Evolutionary conservation across 2,888 invertebrate genomes (phyloP), one percentile per base, ranked within the genome.

Genomic region (Eumacrocentrus americanus): DNA sequence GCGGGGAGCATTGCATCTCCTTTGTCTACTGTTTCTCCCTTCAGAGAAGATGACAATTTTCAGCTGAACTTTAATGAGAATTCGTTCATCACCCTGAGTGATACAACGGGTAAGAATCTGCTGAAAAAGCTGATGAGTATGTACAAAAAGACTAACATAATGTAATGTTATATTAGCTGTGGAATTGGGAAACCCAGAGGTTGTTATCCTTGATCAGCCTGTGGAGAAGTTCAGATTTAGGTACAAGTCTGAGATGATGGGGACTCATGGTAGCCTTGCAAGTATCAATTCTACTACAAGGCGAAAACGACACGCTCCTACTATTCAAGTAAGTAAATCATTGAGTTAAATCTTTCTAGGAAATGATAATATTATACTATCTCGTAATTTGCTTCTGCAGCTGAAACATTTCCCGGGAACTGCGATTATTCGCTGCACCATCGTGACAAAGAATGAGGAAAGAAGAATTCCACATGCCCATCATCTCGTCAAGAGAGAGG

Each of bases 241-340:
- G 1, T 94, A 94, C 74, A 90, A 88, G 75, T 92, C 92, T 35
- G 93, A 94, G 84, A 93, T 93, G 93, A 86, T 89, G 57, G 93
- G 92, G 0, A 92, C 92, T 0, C 92, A 94, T 80, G 93, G 93
- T 0, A 89, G 90, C 66, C 81, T 94, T 3, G 84, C 87, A 12
- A 92, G 91, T 0, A 84, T 84, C 58, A 85, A 83, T n/a, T 83
- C 83, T 2, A 84, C 84, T 22, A 82, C 83, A 11, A 85, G 82
- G 16, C 85, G 88, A 58, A 84, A 83, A 54, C 90, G 88, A 78
- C 88, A 88, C 2, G 90, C 87, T 76, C 92, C 93, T 0, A 87
- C 89, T 54, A 91, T 91, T n/a, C 86, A 89, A 81, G 88, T 92
- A 76, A 81, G 74, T 58, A 20, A 42, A n/a, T 22, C n/a, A 57